A percentile compares a stretch with the other conserved stretches of the same genome.
Evolutionary conservation across 2,113 vertebrate species (phyloP).

Genomic region (Zapornia atra): DNA sequence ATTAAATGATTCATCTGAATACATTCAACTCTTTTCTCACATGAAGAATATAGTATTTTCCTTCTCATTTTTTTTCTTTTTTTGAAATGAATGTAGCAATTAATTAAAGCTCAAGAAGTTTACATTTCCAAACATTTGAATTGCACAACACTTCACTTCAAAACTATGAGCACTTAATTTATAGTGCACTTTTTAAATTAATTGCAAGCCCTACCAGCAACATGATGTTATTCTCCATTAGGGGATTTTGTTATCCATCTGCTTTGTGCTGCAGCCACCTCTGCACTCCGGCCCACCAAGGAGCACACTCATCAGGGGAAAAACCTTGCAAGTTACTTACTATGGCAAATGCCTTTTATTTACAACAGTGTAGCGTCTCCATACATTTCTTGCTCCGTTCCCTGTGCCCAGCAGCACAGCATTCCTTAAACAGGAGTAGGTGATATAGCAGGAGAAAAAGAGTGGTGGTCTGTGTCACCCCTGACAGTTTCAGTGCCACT

Average conservation of each 20-base stretch:
- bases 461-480: not conserved
- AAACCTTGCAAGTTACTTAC: not conserved
- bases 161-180: slow-evolving; percentile 22
- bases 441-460: not conserved
- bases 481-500: not conserved
- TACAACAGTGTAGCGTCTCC: not conserved
- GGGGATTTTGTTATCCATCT: not conserved
- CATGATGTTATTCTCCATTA: rapidly evolving
- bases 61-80: not conserved
- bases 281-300: not conserved
- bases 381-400: not conserved
- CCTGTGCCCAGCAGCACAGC: not conserved
- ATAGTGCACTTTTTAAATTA: not conserved
- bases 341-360: not conserved
- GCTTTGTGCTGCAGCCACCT: not conserved
- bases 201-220: not conserved
- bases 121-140: not conserved
- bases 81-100: not conserved
- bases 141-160: slow-evolving; percentile 4
- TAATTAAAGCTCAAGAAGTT: slow-evolving; percentile 37
- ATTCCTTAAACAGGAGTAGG: not conserved
- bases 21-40: not conserved
- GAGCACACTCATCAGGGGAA: not conserved
- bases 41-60: not conserved
- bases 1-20: slow-evolving; percentile 27